Conservation (phyloP, 2,888 invertebrate genomes). For the Amphipyra tragopoginis region DNA sequence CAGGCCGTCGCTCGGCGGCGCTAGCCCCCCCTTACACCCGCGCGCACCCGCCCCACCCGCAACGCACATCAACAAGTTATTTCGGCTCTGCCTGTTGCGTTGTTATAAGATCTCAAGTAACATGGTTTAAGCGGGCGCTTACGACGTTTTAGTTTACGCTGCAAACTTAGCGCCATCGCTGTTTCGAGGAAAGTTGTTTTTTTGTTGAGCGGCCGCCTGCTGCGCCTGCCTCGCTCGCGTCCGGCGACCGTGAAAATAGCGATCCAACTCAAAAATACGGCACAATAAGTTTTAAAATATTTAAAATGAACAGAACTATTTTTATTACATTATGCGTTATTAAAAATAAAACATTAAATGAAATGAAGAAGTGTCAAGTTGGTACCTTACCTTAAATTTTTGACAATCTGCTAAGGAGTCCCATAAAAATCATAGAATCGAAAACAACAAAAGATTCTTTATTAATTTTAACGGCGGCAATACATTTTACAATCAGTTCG, state of each 20-base stretch:
- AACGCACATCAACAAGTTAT: constrained; percentile 89
- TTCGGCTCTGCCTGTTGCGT: constrained; percentile 79
- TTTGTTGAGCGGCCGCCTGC: constrained; percentile 84
- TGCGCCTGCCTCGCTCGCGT: constrained; percentile 80
- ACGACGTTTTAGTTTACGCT: constrained; percentile 69
- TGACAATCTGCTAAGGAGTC: too few relatives aligned
- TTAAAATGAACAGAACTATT: too few relatives aligned
- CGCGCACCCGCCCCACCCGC: constrained; percentile 79
- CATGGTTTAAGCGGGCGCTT: constrained; percentile 67
- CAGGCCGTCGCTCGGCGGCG: constrained; percentile 93
- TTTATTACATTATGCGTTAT: too few relatives aligned
- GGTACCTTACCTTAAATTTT: too few relatives aligned
- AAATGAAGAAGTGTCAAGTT: too few relatives aligned
- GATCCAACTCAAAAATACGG: constrained; percentile 67
- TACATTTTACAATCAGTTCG: too few relatives aligned
- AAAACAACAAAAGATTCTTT: too few relatives aligned
- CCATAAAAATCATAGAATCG: too few relatives aligned
- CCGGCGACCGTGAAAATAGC: constrained; percentile 86
- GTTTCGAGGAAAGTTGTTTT: constrained; percentile 89
- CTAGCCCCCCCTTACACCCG: constrained; percentile 81
- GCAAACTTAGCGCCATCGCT: constrained; percentile 86
- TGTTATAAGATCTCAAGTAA: constrained; percentile 79
- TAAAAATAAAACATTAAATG: too few relatives aligned
- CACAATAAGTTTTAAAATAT: constrained; percentile 48
- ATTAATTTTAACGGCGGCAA: too few relatives aligned